phyloP scores from a whole-genome alignment of 2,888 invertebrate genomes.

The Pedicia rivosa region DNA sequence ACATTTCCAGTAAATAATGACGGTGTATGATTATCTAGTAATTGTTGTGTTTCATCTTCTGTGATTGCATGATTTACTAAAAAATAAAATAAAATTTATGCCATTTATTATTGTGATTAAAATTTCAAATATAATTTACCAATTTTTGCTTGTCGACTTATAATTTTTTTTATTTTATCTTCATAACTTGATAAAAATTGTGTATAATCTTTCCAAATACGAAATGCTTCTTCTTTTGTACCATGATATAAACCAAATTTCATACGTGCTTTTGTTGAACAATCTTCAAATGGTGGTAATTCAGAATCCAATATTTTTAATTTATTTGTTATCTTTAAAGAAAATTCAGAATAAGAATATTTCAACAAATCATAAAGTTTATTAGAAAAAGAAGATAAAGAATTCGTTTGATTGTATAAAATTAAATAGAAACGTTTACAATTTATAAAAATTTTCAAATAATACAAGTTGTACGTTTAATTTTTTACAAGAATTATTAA shows the following conservation, averaged over 20 bases:
- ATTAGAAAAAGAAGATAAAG: too few species aligned
- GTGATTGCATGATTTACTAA: constrained; percentile 27
- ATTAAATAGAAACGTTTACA: too few species aligned
- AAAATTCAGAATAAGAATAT: too few species aligned
- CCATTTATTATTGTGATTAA: neutral
- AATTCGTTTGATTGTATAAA: too few species aligned
- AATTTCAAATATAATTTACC: constrained; percentile 18
- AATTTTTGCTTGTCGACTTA: constrained; percentile 28
- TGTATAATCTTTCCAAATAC: constrained; percentile 28
- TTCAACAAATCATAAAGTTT: too few species aligned
- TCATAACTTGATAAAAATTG: constrained; percentile 26
- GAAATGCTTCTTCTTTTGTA: constrained; percentile 26
- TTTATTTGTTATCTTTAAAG: constrained; percentile 20
- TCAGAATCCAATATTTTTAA: constrained; percentile 26
- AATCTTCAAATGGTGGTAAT: constrained; percentile 24
- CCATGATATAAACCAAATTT: constrained; percentile 28
- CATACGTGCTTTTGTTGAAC: constrained; percentile 27
- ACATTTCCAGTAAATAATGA: constrained; percentile 31
- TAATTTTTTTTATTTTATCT: constrained; percentile 26
- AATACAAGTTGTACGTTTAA: too few species aligned
- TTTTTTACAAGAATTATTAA: too few species aligned
- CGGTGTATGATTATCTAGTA: constrained; percentile 27
- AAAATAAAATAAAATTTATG: constrained; percentile 3
- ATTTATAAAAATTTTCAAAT: too few species aligned
- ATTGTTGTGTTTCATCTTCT: constrained; percentile 29